These are phyloP conservation scores for Pyralis farinalis DNA, from an alignment of 2,888 invertebrate genomes.

Conservation along the genomic window DNA sequence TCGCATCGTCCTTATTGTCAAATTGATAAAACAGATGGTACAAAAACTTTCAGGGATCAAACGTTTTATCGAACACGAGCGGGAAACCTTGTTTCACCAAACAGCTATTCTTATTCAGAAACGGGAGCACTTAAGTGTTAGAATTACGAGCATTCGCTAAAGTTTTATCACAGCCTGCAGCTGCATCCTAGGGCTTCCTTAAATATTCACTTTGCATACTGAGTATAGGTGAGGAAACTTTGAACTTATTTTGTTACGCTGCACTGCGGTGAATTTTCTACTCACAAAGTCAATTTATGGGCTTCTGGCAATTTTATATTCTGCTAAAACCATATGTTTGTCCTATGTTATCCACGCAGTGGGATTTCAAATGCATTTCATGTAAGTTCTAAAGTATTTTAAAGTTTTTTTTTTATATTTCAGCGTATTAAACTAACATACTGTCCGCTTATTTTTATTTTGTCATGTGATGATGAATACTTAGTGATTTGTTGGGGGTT, in stretches of 20 bases:
- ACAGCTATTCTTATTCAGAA: slow-evolving; percentile 39
- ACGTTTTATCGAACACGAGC: slow-evolving; percentile 10
- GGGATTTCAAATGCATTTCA: too few relatives aligned
- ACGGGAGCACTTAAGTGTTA: slow-evolving; percentile 44
- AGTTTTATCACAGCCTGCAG: slow-evolving; percentile 57
- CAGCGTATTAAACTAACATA: too few relatives aligned
- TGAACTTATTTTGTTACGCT: slow-evolving; percentile 38
- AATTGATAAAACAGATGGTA: slow-evolving; percentile 29
- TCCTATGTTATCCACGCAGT: too few relatives aligned
- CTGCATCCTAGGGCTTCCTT: slow-evolving; percentile 35
- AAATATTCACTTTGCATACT: slow-evolving; percentile 64
- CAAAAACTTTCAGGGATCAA: slow-evolving; percentile 22
- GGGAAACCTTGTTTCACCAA: slow-evolving; percentile 17
- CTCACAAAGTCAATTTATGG: not conserved
- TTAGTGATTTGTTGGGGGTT: too few relatives aligned
- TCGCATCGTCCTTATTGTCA: not conserved
- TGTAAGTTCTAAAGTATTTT: too few relatives aligned
- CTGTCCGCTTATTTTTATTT: too few relatives aligned
- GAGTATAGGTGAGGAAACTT: slow-evolving; percentile 49
- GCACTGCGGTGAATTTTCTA: slow-evolving; percentile 26
- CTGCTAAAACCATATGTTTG: too few relatives aligned
- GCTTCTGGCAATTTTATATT: not conserved
- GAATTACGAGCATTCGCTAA: slow-evolving; percentile 52
- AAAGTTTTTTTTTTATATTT: too few relatives aligned
- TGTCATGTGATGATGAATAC: too few relatives aligned